Conservation (phyloP, 2,888 invertebrate species). For the Dynastes tityus region DNA sequence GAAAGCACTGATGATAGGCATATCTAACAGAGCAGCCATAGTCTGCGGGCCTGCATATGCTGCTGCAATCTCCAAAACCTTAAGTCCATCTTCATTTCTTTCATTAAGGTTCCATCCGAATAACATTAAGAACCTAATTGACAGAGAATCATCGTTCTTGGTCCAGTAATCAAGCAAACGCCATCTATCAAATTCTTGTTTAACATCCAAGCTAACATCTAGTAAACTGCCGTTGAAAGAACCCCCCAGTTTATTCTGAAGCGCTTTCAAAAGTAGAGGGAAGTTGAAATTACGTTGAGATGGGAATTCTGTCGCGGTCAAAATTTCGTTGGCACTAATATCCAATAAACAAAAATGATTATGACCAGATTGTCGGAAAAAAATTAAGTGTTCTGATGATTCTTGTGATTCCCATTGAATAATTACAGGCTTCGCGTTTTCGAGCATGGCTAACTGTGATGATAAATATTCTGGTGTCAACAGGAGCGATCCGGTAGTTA, state of each 20-base stretch:
- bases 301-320: not conserved
- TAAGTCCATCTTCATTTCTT: slow-evolving; percentile 1
- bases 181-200: slow-evolving; percentile 13
- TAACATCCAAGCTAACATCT: not conserved
- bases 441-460: too few species aligned
- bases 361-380: not conserved
- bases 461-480: not conserved
- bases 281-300: not conserved
- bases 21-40: not conserved
- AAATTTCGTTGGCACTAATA: not conserved
- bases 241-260: not conserved
- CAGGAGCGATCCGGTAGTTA: not conserved
- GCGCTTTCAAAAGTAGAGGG: slow-evolving; percentile 1
- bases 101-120: not conserved
- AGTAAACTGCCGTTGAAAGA: not conserved
- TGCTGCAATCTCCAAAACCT: slow-evolving; percentile 8
- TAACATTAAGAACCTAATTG: not conserved
- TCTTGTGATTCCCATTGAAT: slow-evolving; percentile 1
- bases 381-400: not conserved
- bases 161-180: slow-evolving; percentile 10
- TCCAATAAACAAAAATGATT: not conserved
- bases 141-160: slow-evolving; percentile 5
- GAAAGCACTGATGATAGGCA: not conserved
- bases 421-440: not conserved
- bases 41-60: slow-evolving; percentile 12